These are phyloP conservation scores for Dinoponera quadriceps DNA, from an alignment of 1,140 invertebrate genomes.

Conservation along the genomic window DNA sequence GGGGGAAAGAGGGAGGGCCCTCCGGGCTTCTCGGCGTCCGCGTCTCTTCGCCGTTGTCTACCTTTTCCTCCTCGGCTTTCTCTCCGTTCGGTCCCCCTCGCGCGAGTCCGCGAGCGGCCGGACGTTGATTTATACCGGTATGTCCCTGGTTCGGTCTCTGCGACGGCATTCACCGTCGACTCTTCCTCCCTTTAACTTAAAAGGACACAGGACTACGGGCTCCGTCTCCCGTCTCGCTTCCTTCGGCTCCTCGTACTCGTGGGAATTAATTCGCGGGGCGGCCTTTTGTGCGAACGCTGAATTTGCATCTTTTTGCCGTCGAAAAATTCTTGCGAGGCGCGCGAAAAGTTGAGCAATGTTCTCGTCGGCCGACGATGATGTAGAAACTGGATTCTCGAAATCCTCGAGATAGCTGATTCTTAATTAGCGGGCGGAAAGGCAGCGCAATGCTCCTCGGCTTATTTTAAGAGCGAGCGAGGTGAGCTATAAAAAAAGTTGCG, in stretches of 20 bases:
- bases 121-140: constrained; percentile 71
- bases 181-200: constrained; percentile 71
- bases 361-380: background rate
- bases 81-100: constrained; percentile 1
- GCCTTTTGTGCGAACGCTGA: background rate
- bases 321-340: background rate
- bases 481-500: background rate
- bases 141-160: constrained; percentile 64
- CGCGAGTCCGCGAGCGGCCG: background rate
- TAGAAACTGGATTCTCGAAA: background rate
- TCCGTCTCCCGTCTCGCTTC: constrained; percentile 32
- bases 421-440: background rate
- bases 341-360: constrained; percentile 5
- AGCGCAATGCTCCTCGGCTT: background rate
- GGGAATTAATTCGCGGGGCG: constrained; percentile 64
- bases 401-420: background rate
- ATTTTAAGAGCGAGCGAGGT: background rate
- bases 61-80: constrained; percentile 7
- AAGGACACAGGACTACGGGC: constrained; percentile 64
- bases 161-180: constrained; percentile 62
- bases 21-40: constrained; percentile 7
- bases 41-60: constrained; percentile 45
- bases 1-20: background rate
- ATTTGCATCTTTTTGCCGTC: background rate
- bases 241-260: constrained; percentile 50